A percentile compares a stretch with the other conserved stretches of the same genome.
phyloP scores from a whole-genome alignment of 2,888 invertebrate genomes.

The Athalia cordata region DNA sequence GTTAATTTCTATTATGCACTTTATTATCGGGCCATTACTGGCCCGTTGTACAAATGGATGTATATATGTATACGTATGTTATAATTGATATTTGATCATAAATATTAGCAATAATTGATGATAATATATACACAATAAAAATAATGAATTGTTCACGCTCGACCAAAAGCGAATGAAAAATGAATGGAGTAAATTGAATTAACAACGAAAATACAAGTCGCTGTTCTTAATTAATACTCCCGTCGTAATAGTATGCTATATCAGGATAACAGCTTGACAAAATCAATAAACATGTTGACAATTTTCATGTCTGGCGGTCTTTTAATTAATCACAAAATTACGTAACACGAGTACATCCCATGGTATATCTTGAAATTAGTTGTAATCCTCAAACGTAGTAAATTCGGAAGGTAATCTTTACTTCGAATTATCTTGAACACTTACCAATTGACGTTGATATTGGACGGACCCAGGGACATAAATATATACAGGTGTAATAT shows the following conservation, averaged over 20 bases:
- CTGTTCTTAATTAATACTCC: neutral
- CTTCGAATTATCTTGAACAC: too few relatives aligned
- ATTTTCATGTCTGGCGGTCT: too few relatives aligned
- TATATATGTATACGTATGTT: conserved; percentile 57
- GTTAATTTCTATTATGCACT: conserved; percentile 19
- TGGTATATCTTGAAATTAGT: too few relatives aligned
- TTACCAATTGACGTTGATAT: too few relatives aligned
- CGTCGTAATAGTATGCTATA: neutral
- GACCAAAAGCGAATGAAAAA: conserved; percentile 17
- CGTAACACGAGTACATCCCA: too few relatives aligned
- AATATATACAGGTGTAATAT: too few relatives aligned
- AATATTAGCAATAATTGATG: conserved; percentile 55
- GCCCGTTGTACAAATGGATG: conserved; percentile 63
- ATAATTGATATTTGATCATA: conserved; percentile 57
- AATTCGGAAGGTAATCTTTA: too few relatives aligned
- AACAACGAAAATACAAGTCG: neutral
- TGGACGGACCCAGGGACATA: too few relatives aligned
- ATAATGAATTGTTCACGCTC: neutral
- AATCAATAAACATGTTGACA: too few relatives aligned
- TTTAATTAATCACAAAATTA: too few relatives aligned
- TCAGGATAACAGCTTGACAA: too few relatives aligned
- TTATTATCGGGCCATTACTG: conserved; percentile 28
- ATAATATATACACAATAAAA: conserved; percentile 45
- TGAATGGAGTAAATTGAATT: conserved; percentile 30
- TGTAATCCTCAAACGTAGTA: too few relatives aligned